Conservation (phyloP, 2,113 vertebrate genomes). For the Monopterus albus region DNA sequence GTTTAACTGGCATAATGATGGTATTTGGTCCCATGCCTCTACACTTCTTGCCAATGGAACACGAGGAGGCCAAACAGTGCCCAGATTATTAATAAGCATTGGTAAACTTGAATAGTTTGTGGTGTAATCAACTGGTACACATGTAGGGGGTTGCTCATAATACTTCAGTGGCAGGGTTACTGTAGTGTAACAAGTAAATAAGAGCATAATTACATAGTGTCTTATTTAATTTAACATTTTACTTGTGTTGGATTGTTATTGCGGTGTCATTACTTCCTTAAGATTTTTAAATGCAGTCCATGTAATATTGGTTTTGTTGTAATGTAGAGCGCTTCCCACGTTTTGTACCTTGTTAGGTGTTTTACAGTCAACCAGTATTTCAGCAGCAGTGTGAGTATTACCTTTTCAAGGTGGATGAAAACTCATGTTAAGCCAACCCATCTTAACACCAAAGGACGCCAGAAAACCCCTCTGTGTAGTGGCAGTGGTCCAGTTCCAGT, state of each 20-base stretch:
- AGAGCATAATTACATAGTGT: neutral
- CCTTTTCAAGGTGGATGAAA: neutral
- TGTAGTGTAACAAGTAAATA: neutral
- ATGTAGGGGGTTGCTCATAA: conserved; percentile 5
- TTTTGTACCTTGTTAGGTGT: neutral
- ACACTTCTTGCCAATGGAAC: conserved; percentile 57
- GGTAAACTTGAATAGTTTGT: conserved; percentile 49
- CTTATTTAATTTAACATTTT: neutral
- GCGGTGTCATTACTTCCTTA: neutral
- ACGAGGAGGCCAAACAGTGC: conserved; percentile 58
- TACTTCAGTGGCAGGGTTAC: neutral
- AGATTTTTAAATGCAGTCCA: neutral
- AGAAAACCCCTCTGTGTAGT: conserved; percentile 1
- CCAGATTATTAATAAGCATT: conserved; percentile 65
- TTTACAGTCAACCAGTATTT: neutral
- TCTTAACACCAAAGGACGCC: neutral
- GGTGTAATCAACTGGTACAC: conserved; percentile 42
- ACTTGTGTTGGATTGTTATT: neutral
- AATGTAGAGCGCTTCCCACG: neutral
- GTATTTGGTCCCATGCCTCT: conserved; percentile 63
- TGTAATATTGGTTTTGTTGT: neutral
- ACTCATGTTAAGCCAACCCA: neutral
- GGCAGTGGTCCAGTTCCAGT: neutral
- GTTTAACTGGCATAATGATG: conserved; percentile 62
- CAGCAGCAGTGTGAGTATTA: neutral